Percentiles rank a stretch among this genome's conserved stretches.
Conservation (phyloP, 2,797 vertebrate genomes). For the Nyctalus aviator region DNA sequence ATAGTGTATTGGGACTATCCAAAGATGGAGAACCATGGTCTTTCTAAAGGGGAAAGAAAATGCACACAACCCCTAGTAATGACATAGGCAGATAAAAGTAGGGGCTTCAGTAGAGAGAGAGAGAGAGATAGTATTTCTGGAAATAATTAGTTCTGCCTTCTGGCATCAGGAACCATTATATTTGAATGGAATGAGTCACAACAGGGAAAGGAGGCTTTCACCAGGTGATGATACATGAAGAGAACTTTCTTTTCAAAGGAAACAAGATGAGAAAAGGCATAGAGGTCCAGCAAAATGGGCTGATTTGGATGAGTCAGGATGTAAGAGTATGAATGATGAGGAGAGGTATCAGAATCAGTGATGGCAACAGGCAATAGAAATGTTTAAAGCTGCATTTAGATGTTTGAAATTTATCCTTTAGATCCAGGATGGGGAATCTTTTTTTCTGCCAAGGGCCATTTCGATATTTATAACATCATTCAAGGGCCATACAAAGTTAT, state of each 20-base stretch:
- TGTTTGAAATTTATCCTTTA: background rate
- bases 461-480: too few species aligned
- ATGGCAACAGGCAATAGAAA: background rate
- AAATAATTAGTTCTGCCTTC: background rate
- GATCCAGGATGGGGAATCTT: too few species aligned
- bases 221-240: background rate
- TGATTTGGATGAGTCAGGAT: too few species aligned
- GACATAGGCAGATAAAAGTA: background rate
- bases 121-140: background rate
- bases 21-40: rapidly evolving
- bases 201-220: background rate
- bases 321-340: background rate
- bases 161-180: too few species aligned
- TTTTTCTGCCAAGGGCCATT: too few species aligned
- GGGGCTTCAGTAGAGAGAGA: background rate
- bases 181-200: background rate
- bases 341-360: background rate
- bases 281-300: too few species aligned
- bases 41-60: background rate
- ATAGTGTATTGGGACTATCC: too few species aligned
- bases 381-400: background rate
- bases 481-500: too few species aligned
- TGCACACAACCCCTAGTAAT: too few species aligned
- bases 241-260: background rate
- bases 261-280: background rate